Base-by-base conservation (phyloP, 2,888 invertebrate species). In the Drosophila meridionalis region DNA sequence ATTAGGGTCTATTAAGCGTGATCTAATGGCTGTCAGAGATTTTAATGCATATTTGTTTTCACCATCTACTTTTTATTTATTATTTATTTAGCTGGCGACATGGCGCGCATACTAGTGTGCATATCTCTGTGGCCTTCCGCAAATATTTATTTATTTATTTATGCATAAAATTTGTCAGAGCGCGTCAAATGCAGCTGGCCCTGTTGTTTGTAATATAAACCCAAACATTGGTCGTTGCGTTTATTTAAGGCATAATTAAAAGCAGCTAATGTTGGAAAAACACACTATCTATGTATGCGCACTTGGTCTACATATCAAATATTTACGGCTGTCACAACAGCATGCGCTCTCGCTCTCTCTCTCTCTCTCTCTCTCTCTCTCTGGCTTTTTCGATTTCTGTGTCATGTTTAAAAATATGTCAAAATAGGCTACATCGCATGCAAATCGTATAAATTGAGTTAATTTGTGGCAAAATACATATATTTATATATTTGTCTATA, bases 1-100 rank as follows among this genome's bases (percentile, higher is more conserved):
- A 90, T 90, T 87, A 78, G 81, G 81, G 89, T 88, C 76, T 90
- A 87, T 87, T 90, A 86, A 78, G 82, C 84, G 70, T 76, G 59
- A 80, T 78, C 89, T 86, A 90, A 87, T 86, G 79, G 73, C 75
- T 74, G 73, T 72, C 70, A 58, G 45, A 38, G 53, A 52, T 71
- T 70, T 71, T 45, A 56, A 71, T 50, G 30, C 61, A 42, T 42
- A 60, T 43, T 56, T 48, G 47, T 34, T 53, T 20, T n/a, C 32
- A n/a, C 32, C 32, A 5, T 5, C 4, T 20, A 12, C 20, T 26
- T 32, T 50, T 30, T 42, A 4, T 30, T 28, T 5, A 20, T 5
- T 53, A 26, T 42, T n/a, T 60, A 36, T 68, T 32, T 28, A 43
- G 43, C n/a, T 38, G 47, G 36, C 32, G n/a, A 36, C 38, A 30